Evolutionary conservation across 2,113 vertebrate genomes (phyloP).

Genomic region (Edolisoma coerulescens): DNA sequence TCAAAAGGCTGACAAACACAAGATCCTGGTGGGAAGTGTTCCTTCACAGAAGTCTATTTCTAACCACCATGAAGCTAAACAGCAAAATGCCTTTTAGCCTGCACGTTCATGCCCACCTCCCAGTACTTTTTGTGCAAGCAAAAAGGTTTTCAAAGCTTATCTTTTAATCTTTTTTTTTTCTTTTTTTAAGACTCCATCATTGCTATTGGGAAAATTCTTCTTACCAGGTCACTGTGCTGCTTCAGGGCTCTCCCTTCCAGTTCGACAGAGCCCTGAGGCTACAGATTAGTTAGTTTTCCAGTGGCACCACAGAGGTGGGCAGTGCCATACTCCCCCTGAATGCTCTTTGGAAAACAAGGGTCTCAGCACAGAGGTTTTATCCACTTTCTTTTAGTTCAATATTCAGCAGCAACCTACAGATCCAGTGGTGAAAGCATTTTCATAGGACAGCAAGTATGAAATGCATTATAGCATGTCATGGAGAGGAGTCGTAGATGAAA

Average conservation of each 20-base stretch:
- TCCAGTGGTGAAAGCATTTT: not conserved
- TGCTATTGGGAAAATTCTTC: not conserved
- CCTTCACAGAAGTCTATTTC: not conserved
- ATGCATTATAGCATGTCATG: accelerated
- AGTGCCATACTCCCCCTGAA: not conserved
- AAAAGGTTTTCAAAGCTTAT: not conserved
- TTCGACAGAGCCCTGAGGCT: not conserved
- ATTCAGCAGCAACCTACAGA: not conserved
- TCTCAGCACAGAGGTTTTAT: not conserved
- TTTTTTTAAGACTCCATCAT: not conserved
- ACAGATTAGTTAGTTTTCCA: not conserved
- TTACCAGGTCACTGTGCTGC: not conserved
- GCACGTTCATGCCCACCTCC: not conserved
- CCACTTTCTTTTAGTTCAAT: not conserved
- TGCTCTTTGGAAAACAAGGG: not conserved
- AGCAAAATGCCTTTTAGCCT: not conserved
- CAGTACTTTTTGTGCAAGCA: not conserved
- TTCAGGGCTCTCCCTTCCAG: not conserved
- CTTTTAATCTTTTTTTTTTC: not conserved
- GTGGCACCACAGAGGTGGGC: no score
- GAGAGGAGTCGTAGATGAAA: not conserved
- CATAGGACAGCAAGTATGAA: not conserved
- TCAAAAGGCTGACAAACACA: not conserved
- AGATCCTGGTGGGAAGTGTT: not conserved
- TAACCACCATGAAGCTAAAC: not conserved